These are phyloP conservation scores for Caranx ignobilis DNA, from an alignment of 2,113 vertebrate species.

Conservation along the genomic window DNA sequence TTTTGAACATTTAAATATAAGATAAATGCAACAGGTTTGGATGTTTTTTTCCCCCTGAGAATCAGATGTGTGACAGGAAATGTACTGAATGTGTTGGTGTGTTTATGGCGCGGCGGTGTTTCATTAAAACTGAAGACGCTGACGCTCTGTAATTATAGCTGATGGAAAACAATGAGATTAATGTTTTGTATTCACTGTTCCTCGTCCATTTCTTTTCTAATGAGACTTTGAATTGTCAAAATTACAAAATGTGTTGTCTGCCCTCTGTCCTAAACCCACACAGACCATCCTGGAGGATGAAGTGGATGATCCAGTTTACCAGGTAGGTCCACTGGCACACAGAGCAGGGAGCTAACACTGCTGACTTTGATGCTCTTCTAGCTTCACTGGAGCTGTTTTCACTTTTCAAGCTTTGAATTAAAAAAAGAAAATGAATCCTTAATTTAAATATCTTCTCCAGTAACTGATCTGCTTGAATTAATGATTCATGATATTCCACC, in stretches of 20 bases:
- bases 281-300: slow-evolving; percentile 99
- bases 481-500: slow-evolving; percentile 76
- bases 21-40: slow-evolving; percentile 33
- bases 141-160: slow-evolving; percentile 21
- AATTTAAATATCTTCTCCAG: slow-evolving; percentile 52
- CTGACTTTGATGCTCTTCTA: slow-evolving; percentile 36
- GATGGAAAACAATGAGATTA: slow-evolving; percentile 6
- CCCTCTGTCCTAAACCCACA: slow-evolving; percentile 77
- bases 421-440: slow-evolving; percentile 20
- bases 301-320: slow-evolving; percentile 98
- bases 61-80: slow-evolving; percentile 21
- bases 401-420: slow-evolving; percentile 33
- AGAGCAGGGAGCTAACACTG: slow-evolving; percentile 8
- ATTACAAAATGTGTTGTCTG: slow-evolving; percentile 74
- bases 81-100: background rate
- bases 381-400: slow-evolving; percentile 57
- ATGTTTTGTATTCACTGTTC: background rate
- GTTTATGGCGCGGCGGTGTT: slow-evolving; percentile 3
- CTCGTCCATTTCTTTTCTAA: slow-evolving; percentile 26
- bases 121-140: slow-evolving; percentile 11
- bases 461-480: slow-evolving; percentile 73
- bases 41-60: background rate
- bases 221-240: slow-evolving; percentile 33
- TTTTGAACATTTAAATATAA: slow-evolving; percentile 38
- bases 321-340: slow-evolving; percentile 89